Percentiles rank a stretch among this genome's conserved stretches.
phyloP scores from a whole-genome alignment of 2,797 vertebrate species.

The Cossypha dichroa region DNA sequence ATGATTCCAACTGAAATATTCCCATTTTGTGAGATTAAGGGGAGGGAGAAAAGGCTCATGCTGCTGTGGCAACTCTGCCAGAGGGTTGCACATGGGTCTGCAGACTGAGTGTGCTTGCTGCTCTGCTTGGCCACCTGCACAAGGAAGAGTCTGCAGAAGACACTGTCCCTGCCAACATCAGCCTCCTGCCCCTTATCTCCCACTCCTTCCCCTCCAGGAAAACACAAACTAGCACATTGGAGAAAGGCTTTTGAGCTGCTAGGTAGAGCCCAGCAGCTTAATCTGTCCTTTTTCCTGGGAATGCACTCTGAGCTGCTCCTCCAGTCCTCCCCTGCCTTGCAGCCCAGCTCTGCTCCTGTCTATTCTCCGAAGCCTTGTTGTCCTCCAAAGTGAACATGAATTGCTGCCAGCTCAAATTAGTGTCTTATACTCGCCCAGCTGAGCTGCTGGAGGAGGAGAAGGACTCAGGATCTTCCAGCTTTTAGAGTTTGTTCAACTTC shows the following conservation, averaged over 20 bases:
- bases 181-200: background rate
- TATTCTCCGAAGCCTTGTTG: constrained; percentile 17
- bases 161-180: background rate
- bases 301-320: background rate
- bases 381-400: constrained; percentile 51
- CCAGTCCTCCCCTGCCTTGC: background rate
- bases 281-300: background rate
- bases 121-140: background rate
- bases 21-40: background rate
- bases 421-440: background rate
- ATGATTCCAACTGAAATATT: background rate
- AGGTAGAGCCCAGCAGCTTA: background rate
- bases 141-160: background rate
- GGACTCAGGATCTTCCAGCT: background rate
- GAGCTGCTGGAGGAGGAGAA: background rate
- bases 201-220: background rate
- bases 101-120: rapidly evolving
- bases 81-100: rapidly evolving
- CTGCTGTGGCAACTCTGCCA: background rate
- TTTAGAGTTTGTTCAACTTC: background rate
- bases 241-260: background rate
- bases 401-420: constrained; percentile 55
- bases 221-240: background rate
- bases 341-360: background rate
- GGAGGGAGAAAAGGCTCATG: background rate